These are phyloP conservation scores for Sogatella furcifera DNA, from an alignment of 1,140 invertebrate species.

Conservation along the genomic window DNA sequence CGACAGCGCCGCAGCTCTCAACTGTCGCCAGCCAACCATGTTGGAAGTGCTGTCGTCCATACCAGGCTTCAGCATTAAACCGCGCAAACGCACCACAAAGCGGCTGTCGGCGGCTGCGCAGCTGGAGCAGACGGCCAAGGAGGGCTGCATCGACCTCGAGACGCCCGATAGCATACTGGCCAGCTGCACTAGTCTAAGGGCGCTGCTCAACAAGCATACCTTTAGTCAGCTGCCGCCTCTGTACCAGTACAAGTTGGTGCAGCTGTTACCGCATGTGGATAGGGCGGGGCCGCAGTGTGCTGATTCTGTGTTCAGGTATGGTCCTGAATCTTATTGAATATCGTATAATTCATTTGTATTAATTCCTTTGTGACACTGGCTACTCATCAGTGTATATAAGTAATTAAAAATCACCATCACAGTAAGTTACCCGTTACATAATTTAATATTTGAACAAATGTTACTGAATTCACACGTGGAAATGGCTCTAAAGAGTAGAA, in stretches of 20 bases:
- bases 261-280: constrained; percentile 84
- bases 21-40: constrained; percentile 48
- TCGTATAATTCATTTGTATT: no score
- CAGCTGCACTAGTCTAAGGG: constrained; percentile 72
- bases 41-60: constrained; percentile 78
- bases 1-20: background rate
- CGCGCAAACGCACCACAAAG: constrained; percentile 56
- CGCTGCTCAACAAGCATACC: constrained; percentile 80
- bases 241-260: constrained; percentile 86
- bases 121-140: constrained; percentile 74
- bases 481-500: no score
- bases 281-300: constrained; percentile 36
- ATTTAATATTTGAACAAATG: no score
- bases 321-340: no score
- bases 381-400: no score
- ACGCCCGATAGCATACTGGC: constrained; percentile 93
- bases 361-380: no score
- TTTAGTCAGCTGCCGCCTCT: constrained; percentile 75
- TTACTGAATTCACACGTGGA: no score
- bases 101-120: constrained; percentile 71
- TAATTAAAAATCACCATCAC: no score
- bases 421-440: no score
- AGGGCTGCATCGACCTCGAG: constrained; percentile 84
- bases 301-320: constrained; percentile 30
- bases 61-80: constrained; percentile 78